These are phyloP conservation scores for Phyllostomus discolor DNA, from an alignment of 2,113 vertebrate species.

Conservation along the genomic window DNA sequence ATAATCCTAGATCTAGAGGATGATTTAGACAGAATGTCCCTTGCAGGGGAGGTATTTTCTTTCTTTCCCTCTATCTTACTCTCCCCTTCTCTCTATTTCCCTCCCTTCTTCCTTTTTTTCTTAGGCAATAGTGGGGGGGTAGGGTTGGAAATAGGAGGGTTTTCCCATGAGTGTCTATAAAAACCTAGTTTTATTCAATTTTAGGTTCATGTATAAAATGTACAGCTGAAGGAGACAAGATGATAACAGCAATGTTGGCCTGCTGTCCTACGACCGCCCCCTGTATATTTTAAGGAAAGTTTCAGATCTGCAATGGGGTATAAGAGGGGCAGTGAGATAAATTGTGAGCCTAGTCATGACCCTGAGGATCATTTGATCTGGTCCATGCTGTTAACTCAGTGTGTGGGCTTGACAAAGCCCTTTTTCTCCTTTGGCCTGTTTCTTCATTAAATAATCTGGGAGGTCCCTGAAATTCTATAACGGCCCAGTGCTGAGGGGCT, in stretches of 20 bases:
- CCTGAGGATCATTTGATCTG: not conserved
- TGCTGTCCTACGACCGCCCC: not conserved
- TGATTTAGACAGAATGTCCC: slow-evolving; percentile 16
- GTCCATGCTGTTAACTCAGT: not conserved
- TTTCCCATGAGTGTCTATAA: not conserved
- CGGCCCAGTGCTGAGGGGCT: not conserved
- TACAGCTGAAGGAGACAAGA: not conserved
- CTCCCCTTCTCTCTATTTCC: not conserved
- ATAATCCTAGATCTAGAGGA: slow-evolving; percentile 23
- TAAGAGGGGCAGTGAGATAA: not conserved
- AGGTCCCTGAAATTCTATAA: not conserved
- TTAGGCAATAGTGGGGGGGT: not conserved
- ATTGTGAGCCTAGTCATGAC: not conserved
- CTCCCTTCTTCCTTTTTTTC: not conserved
- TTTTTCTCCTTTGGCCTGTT: not conserved
- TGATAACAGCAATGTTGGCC: not conserved
- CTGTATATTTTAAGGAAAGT: not conserved
- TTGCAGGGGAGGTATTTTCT: not conserved
- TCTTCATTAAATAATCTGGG: slow-evolving; percentile 11
- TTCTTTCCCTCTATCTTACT: not conserved
- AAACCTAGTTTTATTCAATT: not conserved
- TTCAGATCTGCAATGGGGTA: not conserved
- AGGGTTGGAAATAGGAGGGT: not conserved
- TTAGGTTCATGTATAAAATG: slow-evolving; percentile 18
- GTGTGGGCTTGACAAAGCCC: not conserved